Evolutionary conservation across 2,113 vertebrate genomes (phyloP).

Genomic region (Ginglymostoma cirratum): DNA sequence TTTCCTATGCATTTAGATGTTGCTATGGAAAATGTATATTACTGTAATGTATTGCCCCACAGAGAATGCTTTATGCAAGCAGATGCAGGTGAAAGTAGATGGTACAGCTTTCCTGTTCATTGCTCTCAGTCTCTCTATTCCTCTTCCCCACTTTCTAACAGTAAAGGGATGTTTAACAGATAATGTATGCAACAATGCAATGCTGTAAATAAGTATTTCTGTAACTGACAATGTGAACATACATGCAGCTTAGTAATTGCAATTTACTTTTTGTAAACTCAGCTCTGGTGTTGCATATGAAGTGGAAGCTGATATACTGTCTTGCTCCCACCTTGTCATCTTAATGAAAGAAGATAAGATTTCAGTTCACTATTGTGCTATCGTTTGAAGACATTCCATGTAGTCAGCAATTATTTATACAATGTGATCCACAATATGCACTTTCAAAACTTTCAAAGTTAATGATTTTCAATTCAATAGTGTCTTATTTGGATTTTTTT

Average conservation of each 20-base stretch:
- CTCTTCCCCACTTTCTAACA: neutral
- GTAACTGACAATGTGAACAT: neutral
- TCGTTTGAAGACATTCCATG: neutral
- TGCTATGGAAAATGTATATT: conserved; percentile 2
- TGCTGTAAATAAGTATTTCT: neutral
- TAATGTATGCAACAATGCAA: neutral
- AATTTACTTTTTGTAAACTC: neutral
- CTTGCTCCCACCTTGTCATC: neutral
- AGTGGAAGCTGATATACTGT: neutral
- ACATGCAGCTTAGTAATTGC: neutral
- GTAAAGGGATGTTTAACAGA: neutral
- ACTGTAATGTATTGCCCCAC: conserved; percentile 27
- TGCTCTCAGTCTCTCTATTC: neutral
- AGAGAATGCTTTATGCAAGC: conserved; percentile 23
- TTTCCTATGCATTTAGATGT: conserved; percentile 14
- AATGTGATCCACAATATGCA: neutral
- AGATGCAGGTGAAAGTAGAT: neutral
- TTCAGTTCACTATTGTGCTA: neutral
- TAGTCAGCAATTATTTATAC: neutral
- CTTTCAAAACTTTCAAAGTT: neutral
- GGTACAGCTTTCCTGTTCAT: neutral
- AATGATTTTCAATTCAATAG: neutral
- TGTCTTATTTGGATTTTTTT: neutral
- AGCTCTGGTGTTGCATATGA: neutral
- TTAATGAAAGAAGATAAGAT: neutral